Evolutionary conservation across 2,888 invertebrate species (phyloP).

Genomic region (Torymus auratus): DNA sequence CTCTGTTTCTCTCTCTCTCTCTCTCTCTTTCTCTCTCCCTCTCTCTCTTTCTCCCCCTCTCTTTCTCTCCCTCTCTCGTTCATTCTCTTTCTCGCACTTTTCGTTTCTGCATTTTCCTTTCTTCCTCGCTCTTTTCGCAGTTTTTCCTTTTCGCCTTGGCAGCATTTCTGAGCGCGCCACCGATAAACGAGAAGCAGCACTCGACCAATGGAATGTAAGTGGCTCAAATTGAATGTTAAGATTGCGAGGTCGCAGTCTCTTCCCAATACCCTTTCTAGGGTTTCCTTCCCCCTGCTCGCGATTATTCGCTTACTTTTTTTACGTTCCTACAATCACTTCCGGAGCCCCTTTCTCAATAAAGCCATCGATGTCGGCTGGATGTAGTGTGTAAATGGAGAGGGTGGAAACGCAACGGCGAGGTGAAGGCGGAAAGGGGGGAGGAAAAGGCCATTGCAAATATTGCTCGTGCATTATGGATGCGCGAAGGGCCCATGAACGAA

Average conservation of each 20-base stretch:
- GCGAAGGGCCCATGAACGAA: too few species aligned
- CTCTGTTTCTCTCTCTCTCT: constrained; percentile 5
- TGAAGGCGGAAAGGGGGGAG: too few species aligned
- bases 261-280: not conserved
- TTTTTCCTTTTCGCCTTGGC: constrained; percentile 10
- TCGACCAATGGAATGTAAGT: constrained; percentile 35
- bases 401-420: not conserved
- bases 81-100: constrained; percentile 14
- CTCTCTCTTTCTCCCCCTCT: constrained; percentile 34
- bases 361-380: not conserved
- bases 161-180: not conserved
- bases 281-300: constrained; percentile 2
- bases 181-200: constrained; percentile 14
- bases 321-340: constrained; percentile 25
- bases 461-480: too few species aligned
- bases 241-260: constrained; percentile 27
- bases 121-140: constrained; percentile 18
- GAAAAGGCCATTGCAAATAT: too few species aligned
- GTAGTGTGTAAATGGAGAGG: not conserved
- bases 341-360: constrained; percentile 10
- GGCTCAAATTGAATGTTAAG: constrained; percentile 54
- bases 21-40: constrained; percentile 15
- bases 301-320: constrained; percentile 34
- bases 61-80: constrained; percentile 6
- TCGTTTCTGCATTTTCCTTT: too few species aligned